Conservation (phyloP, 2,888 invertebrate species). For the Camponotus fellah region DNA sequence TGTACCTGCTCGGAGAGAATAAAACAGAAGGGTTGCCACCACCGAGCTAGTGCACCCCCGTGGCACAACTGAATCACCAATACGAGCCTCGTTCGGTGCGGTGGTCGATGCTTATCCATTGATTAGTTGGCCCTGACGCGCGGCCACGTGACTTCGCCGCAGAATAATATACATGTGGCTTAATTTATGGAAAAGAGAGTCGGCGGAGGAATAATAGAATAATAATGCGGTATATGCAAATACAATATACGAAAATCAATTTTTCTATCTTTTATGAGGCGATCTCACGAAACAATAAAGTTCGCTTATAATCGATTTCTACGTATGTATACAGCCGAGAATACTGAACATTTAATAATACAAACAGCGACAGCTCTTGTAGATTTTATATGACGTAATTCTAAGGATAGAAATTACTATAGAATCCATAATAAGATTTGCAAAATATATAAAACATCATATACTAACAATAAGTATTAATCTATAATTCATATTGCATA, state of each 20-base stretch:
- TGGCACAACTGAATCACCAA: conserved; percentile 73
- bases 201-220: conserved; percentile 8
- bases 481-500: background rate
- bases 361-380: background rate
- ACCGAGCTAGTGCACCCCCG: conserved; percentile 68
- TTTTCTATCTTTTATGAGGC: conserved; percentile 1
- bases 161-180: conserved; percentile 8
- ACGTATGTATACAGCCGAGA: background rate
- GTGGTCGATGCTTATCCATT: conserved; percentile 80
- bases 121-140: conserved; percentile 74
- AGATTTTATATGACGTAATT: background rate
- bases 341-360: conserved; percentile 31
- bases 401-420: background rate
- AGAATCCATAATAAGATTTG: background rate
- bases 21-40: conserved; percentile 43
- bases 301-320: background rate
- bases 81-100: conserved; percentile 76
- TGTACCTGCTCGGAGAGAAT: conserved; percentile 54
- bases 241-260: background rate
- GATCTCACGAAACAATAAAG: background rate
- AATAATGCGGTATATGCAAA: conserved; percentile 13
- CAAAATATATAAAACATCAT: background rate
- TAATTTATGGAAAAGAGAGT: conserved; percentile 21
- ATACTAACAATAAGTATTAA: background rate
- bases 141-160: conserved; percentile 73